These are phyloP conservation scores for Meiosimyza decipiens DNA, from an alignment of 2,888 invertebrate species.

Conservation along the genomic window DNA sequence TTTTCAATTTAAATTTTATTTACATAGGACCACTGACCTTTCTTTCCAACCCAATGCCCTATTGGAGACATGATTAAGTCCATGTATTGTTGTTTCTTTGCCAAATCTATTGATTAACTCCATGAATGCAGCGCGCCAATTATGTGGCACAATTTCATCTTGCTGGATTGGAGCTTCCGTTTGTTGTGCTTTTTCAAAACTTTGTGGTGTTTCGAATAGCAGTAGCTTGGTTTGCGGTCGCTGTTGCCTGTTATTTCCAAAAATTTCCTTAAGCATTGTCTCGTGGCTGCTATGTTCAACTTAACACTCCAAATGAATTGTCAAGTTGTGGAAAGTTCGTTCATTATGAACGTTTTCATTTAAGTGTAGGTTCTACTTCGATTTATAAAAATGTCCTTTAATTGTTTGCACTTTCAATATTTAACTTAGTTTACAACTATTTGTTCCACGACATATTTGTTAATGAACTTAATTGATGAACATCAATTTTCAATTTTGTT, in stretches of 20 bases:
- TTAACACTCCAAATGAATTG: no score
- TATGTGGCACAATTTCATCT: not conserved
- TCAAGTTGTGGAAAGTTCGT: no score
- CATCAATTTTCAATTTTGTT: no score
- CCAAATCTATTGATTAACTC: conserved; percentile 17
- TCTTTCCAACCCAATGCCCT: conserved; percentile 2
- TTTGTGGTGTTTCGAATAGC: not conserved
- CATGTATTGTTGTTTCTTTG: conserved; percentile 33
- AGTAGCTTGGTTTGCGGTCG: not conserved
- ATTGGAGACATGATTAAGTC: not conserved
- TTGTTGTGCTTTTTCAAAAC: not conserved
- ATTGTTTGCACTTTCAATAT: no score
- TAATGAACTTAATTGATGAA: no score
- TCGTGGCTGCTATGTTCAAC: no score
- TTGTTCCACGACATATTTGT: no score
- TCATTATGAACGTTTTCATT: no score
- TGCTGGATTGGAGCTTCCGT: not conserved
- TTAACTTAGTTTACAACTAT: no score
- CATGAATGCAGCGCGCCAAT: not conserved
- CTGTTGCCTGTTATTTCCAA: not conserved
- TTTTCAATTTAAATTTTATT: not conserved
- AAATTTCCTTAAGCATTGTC: conserved; percentile 21
- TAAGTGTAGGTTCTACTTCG: no score
- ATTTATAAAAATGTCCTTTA: no score
- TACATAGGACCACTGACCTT: not conserved